phyloP scores from a whole-genome alignment of 2,797 vertebrate genomes.

The Cephalopachus bancanus region DNA sequence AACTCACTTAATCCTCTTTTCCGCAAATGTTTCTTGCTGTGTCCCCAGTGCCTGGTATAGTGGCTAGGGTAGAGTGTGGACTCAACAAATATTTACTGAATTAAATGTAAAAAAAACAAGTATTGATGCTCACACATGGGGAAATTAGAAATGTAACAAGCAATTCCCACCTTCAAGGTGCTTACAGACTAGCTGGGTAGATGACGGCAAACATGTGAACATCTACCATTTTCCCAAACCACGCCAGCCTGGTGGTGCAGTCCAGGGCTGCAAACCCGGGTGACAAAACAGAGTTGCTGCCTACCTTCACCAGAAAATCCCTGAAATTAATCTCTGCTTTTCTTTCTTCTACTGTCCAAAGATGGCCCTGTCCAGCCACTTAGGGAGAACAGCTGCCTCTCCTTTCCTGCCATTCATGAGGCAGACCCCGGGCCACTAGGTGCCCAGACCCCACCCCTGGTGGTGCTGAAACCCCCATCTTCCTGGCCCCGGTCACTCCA shows the following conservation, averaged over 20 bases:
- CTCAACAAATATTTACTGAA: constrained; percentile 3
- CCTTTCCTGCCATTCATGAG: neutral
- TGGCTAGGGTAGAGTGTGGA: neutral
- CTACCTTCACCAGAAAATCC: neutral
- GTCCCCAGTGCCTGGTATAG: neutral
- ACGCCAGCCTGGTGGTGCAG: neutral
- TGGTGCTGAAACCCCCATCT: neutral
- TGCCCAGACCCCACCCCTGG: no score
- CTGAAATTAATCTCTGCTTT: neutral
- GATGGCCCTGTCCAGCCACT: neutral
- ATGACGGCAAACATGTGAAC: neutral
- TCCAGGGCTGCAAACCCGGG: neutral
- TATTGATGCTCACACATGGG: neutral
- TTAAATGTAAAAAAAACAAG: neutral
- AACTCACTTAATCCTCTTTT: neutral
- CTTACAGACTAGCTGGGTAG: neutral
- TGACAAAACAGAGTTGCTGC: neutral
- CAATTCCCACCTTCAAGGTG: neutral
- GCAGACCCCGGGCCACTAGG: neutral
- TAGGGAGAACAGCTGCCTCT: no score
- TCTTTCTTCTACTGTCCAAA: neutral
- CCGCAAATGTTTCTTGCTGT: neutral
- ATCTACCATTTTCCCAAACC: neutral
- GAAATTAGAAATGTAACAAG: constrained; percentile 8
- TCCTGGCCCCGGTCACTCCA: no score